These are phyloP conservation scores for Coilia nasus DNA, from an alignment of 2,797 vertebrate genomes.

Conservation along the genomic window DNA sequence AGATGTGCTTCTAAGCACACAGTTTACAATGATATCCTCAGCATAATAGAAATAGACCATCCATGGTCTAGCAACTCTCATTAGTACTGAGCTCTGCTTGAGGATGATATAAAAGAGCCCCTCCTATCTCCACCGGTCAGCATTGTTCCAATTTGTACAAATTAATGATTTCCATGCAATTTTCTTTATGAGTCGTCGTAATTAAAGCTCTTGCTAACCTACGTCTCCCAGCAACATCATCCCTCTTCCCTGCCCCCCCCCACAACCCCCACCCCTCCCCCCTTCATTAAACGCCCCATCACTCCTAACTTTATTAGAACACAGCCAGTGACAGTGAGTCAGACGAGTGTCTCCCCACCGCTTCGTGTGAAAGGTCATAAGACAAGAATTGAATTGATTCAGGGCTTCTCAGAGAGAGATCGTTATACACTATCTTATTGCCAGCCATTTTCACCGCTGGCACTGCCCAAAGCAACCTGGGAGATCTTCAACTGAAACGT, in stretches of 20 bases:
- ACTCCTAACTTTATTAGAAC: constrained; percentile 39
- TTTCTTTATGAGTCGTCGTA: constrained; percentile 43
- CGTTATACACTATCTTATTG: neutral
- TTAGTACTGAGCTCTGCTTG: neutral
- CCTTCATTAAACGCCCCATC: constrained; percentile 42
- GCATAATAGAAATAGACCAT: constrained; percentile 15
- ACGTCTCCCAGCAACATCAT: constrained; percentile 30
- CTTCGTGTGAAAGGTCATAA: constrained; percentile 47
- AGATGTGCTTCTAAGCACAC: neutral
- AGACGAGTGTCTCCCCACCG: constrained; percentile 37
- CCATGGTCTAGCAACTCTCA: neutral
- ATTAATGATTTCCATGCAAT: constrained; percentile 39
- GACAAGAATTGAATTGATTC: constrained; percentile 32
- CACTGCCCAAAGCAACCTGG: neutral
- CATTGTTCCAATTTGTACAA: constrained; percentile 39
- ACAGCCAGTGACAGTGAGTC: constrained; percentile 35
- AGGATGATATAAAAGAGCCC: neutral
- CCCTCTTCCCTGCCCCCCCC: neutral
- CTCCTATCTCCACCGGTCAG: neutral
- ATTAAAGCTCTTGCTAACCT: constrained; percentile 38
- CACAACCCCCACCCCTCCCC: constrained; percentile 13
- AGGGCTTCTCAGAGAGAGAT: constrained; percentile 3
- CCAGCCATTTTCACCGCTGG: neutral
- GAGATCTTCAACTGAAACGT: constrained; percentile 7
- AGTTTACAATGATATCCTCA: neutral